phyloP scores from a whole-genome alignment of 1,140 invertebrate species.

The Coenobita brevimanus region DNA sequence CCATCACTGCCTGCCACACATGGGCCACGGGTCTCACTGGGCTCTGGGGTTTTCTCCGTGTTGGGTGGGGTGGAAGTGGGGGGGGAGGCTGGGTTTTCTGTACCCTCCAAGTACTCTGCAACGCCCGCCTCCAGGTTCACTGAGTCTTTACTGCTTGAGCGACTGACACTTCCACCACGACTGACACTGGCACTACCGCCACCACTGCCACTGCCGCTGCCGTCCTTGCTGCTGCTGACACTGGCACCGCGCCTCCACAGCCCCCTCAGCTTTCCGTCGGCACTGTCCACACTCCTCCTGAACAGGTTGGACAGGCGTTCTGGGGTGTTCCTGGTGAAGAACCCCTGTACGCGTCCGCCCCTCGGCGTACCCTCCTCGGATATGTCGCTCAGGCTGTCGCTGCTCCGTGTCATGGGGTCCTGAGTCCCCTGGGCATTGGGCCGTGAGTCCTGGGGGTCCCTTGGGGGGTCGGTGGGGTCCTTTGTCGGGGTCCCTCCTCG shows the following conservation, averaged over 20 bases:
- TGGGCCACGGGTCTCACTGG: background rate
- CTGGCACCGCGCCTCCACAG: slow-evolving; percentile 51
- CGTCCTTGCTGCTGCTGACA: background rate
- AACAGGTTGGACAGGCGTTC: slow-evolving; percentile 69
- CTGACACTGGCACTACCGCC: background rate
- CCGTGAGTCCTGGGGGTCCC: background rate
- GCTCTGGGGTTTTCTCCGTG: slow-evolving; percentile 24
- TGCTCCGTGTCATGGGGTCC: slow-evolving; percentile 68
- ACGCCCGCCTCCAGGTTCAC: slow-evolving; percentile 56
- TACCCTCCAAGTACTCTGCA: slow-evolving; percentile 43
- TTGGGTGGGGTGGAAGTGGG: too few species aligned
- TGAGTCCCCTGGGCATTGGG: background rate
- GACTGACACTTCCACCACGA: slow-evolving; percentile 35
- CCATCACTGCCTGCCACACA: background rate
- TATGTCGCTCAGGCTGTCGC: slow-evolving; percentile 64
- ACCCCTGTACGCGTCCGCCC: slow-evolving; percentile 41
- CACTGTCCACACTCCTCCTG: slow-evolving; percentile 57
- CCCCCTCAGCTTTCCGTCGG: slow-evolving; percentile 63
- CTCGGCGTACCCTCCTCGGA: slow-evolving; percentile 63
- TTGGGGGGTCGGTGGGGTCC: background rate
- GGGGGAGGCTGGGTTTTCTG: background rate
- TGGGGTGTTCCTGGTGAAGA: slow-evolving; percentile 64
- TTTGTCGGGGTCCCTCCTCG: background rate
- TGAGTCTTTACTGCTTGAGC: slow-evolving; percentile 68
- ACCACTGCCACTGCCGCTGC: background rate